Conservation (phyloP, 2,888 invertebrate species). For the Prostheceraeus crozeri region DNA sequence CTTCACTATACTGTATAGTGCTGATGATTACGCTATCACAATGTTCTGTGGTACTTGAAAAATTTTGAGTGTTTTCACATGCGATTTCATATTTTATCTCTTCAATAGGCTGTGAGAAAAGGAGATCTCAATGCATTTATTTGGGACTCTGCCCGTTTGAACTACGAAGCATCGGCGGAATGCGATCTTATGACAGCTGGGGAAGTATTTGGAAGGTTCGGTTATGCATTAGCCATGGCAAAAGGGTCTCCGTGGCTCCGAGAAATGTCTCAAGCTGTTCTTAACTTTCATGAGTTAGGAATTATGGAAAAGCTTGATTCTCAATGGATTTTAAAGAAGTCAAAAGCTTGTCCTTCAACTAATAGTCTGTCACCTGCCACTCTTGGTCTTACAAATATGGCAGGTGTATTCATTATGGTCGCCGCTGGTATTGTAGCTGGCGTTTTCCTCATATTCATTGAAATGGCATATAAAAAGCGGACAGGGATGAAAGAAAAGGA, state of each 20-base stretch:
- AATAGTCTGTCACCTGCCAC: conserved; percentile 96
- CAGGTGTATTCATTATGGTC: conserved; percentile 89
- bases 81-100: no score
- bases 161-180: conserved; percentile 88
- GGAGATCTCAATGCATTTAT: conserved; percentile 95
- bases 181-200: conserved; percentile 95
- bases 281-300: conserved; percentile 93
- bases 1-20: no score
- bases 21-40: no score
- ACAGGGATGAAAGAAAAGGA: conserved; percentile 89
- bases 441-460: conserved; percentile 84
- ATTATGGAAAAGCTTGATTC: conserved; percentile 94
- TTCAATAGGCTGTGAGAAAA: conserved; percentile 38
- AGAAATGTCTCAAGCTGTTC: conserved; percentile 80
- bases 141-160: conserved; percentile 97
- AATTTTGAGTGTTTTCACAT: no score
- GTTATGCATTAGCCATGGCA: conserved; percentile 88
- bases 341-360: conserved; percentile 69
- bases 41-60: no score
- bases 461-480: conserved; percentile 93
- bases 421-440: conserved; percentile 95
- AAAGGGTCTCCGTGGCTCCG: conserved; percentile 95
- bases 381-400: conserved; percentile 94
- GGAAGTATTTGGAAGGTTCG: conserved; percentile 88
- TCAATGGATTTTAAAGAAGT: conserved; percentile 77